These are phyloP conservation scores for Melieria omissa DNA, from an alignment of 2,888 invertebrate species.

Conservation along the genomic window DNA sequence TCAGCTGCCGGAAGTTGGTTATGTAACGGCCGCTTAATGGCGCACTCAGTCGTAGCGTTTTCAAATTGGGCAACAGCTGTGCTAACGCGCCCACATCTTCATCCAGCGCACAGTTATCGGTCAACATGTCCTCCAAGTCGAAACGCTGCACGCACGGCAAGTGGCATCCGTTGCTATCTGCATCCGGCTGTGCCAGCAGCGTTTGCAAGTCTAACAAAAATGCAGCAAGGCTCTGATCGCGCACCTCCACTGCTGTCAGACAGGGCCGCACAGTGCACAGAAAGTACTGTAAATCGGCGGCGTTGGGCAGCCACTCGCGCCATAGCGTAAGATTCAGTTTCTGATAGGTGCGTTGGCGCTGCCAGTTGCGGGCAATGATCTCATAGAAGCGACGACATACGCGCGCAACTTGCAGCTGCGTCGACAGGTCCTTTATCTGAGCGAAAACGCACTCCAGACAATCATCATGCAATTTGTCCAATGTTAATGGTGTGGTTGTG, in stretches of 20 bases:
- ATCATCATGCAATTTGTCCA: slow-evolving; percentile 54
- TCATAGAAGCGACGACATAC: slow-evolving; percentile 52
- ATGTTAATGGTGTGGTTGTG: slow-evolving; percentile 17
- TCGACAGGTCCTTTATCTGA: slow-evolving; percentile 50
- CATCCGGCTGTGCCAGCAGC: slow-evolving; percentile 39
- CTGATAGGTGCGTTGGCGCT: slow-evolving; percentile 48
- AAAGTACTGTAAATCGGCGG: slow-evolving; percentile 52
- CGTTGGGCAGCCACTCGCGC: slow-evolving; percentile 50
- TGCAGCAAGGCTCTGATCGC: slow-evolving; percentile 51
- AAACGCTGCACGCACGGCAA: slow-evolving; percentile 52
- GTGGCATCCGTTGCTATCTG: slow-evolving; percentile 26
- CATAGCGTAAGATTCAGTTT: slow-evolving; percentile 52
- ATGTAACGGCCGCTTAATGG: slow-evolving; percentile 54
- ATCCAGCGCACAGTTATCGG: slow-evolving; percentile 55
- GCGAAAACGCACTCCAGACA: slow-evolving; percentile 55
- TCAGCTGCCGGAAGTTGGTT: slow-evolving; percentile 50
- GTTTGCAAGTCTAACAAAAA: slow-evolving; percentile 55
- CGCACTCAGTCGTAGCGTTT: slow-evolving; percentile 51
- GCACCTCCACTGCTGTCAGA: slow-evolving; percentile 49
- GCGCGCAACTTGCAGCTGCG: slow-evolving; percentile 52
- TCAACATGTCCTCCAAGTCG: slow-evolving; percentile 51
- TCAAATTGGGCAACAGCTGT: slow-evolving; percentile 54
- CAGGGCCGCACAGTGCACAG: slow-evolving; percentile 47
- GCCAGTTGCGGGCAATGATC: slow-evolving; percentile 51
- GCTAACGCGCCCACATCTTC: slow-evolving; percentile 46